phyloP scores from a whole-genome alignment of 2,113 vertebrate genomes.

The Amia ocellicauda region DNA sequence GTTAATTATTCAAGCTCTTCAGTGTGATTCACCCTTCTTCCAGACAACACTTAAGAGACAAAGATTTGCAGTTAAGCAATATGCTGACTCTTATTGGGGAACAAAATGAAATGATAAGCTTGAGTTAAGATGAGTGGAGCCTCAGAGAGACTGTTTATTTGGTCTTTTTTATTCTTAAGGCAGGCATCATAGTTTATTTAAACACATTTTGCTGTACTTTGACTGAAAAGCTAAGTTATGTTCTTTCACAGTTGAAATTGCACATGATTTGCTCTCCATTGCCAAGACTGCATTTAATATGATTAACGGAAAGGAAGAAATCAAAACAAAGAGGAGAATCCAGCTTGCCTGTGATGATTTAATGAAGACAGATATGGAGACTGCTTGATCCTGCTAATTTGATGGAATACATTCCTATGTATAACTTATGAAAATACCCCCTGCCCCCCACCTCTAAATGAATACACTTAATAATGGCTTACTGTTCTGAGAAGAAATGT shows the following conservation, averaged over 20 bases:
- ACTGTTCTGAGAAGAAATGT: not conserved
- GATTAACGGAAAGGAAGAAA: conserved; percentile 4
- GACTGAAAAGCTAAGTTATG: not conserved
- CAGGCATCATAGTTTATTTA: not conserved
- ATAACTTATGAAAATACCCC: not conserved
- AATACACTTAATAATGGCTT: not conserved
- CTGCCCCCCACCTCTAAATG: not conserved
- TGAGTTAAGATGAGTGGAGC: not conserved
- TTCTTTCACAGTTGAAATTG: not conserved
- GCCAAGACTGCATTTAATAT: not conserved
- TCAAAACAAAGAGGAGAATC: not conserved
- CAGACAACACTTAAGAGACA: no score
- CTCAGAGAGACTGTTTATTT: not conserved
- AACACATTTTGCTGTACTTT: not conserved
- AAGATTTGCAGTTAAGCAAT: no score
- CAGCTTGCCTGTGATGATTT: conserved; percentile 1
- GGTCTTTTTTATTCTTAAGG: not conserved
- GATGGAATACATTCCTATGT: not conserved
- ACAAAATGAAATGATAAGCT: conserved; percentile 2
- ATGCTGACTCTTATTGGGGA: not conserved
- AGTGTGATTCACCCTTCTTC: no score
- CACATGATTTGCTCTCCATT: not conserved
- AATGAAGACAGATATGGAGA: not conserved
- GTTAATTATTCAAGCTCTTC: no score
- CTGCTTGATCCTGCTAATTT: not conserved